These are phyloP conservation scores for Anoura caudifer DNA, from an alignment of 2,113 vertebrate species.

Conservation along the genomic window DNA sequence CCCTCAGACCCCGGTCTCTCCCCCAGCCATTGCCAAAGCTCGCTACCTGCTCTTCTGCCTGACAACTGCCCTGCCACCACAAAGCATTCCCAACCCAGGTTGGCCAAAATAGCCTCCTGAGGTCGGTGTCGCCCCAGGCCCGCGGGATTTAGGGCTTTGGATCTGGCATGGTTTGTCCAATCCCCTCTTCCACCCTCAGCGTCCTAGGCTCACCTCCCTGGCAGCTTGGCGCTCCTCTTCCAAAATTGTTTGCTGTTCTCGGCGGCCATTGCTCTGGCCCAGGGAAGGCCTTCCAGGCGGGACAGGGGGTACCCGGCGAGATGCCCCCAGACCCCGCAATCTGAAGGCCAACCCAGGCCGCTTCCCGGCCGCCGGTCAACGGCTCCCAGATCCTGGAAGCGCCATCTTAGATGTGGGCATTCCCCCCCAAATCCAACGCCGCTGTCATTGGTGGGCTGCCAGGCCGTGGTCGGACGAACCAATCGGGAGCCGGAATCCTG, in stretches of 20 bases:
- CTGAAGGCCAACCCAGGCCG: conserved; percentile 70
- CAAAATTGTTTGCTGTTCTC: conserved; percentile 95
- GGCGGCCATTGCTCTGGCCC: conserved; percentile 87
- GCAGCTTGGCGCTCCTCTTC: conserved; percentile 92
- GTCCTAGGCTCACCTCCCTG: conserved; percentile 89
- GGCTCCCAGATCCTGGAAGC: conserved; percentile 74
- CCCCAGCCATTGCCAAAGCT: conserved; percentile 15
- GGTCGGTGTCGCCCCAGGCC: not conserved
- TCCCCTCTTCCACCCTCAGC: not conserved
- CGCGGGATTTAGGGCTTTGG: not conserved
- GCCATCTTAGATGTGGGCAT: conserved; percentile 89
- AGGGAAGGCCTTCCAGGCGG: conserved; percentile 61
- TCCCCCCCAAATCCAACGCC: not conserved
- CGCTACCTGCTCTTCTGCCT: not conserved
- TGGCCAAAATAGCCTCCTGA: not conserved
- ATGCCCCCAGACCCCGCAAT: conserved; percentile 58
- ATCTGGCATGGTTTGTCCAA: conserved; percentile 46
- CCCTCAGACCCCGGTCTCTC: not conserved
- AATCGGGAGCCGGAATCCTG: conserved; percentile 75
- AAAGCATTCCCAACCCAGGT: not conserved
- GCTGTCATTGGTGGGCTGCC: conserved; percentile 82
- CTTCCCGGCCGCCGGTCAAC: conserved; percentile 68
- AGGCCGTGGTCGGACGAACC: conserved; percentile 77
- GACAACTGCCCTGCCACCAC: conserved; percentile 25
- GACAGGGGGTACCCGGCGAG: conserved; percentile 1